phyloP scores from a whole-genome alignment of 1,140 invertebrate species.

The Phenacoccus solenopsis region DNA sequence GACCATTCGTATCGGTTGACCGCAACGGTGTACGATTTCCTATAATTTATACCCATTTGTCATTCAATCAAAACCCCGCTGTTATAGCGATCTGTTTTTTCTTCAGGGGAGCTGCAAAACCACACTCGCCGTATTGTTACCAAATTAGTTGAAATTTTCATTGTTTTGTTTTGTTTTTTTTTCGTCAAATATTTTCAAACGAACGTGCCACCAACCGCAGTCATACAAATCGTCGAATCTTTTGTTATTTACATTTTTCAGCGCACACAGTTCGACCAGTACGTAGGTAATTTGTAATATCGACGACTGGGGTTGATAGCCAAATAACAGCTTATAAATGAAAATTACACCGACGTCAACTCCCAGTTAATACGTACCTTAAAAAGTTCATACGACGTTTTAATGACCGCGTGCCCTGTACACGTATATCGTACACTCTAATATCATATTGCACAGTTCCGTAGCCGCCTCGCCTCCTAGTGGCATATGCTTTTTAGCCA shows the following conservation, averaged over 20 bases:
- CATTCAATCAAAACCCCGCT: neutral
- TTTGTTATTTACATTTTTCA: neutral
- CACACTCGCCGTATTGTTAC: neutral
- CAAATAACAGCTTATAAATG: neutral
- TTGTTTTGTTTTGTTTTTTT: too few species aligned
- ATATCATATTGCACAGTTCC: constrained; percentile 17
- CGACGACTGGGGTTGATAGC: neutral
- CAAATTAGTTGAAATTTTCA: neutral
- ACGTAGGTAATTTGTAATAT: neutral
- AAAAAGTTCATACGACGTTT: neutral
- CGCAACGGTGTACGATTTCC: too few species aligned
- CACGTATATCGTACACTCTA: neutral
- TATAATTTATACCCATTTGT: too few species aligned
- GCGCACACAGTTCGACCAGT: neutral
- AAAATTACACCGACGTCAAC: neutral
- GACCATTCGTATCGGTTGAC: too few species aligned
- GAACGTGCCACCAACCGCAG: neutral
- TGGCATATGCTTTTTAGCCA: constrained; percentile 12
- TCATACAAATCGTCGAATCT: neutral
- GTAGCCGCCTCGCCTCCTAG: too few species aligned
- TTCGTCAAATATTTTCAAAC: too few species aligned
- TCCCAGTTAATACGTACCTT: neutral
- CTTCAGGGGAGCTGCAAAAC: neutral
- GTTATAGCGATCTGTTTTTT: neutral
- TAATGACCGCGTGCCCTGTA: neutral